Evolutionary conservation across 1,140 invertebrate species (phyloP).

Genomic region (Micrasema longulum): DNA sequence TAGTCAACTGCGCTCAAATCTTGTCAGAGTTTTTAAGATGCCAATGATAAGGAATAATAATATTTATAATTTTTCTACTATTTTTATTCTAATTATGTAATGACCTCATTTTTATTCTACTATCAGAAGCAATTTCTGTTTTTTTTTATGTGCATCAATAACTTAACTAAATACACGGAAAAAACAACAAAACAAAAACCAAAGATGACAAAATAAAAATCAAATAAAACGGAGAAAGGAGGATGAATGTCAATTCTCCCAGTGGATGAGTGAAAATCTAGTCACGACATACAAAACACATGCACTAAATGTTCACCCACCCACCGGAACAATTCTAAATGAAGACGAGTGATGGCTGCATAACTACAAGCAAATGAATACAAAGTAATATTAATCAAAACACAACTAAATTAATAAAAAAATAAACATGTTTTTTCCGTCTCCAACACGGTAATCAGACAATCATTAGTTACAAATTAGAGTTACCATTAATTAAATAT

Average conservation of each 20-base stretch:
- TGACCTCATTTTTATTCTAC: no score
- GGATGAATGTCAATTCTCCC: slow-evolving; percentile 41
- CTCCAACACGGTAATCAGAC: neutral
- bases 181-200: slow-evolving; percentile 31
- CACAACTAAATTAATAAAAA: slow-evolving; percentile 23
- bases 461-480: neutral
- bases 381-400: slow-evolving; percentile 25
- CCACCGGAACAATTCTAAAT: slow-evolving; percentile 57
- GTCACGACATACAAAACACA: slow-evolving; percentile 64
- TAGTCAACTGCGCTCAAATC: no score
- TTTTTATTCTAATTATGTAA: no score
- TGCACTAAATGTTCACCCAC: slow-evolving; percentile 66
- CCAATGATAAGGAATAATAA: no score
- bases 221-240: slow-evolving; percentile 28
- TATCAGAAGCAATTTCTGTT: no score
- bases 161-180: no score
- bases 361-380: slow-evolving; percentile 36
- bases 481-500: no score
- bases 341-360: slow-evolving; percentile 19
- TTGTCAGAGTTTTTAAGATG: no score
- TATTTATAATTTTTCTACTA: no score
- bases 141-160: no score
- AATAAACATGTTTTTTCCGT: neutral
- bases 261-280: slow-evolving; percentile 72
- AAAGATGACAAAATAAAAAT: slow-evolving; percentile 36